Conservation (phyloP, 2,797 vertebrate species). For the Hippopotamyrus pictus region DNA sequence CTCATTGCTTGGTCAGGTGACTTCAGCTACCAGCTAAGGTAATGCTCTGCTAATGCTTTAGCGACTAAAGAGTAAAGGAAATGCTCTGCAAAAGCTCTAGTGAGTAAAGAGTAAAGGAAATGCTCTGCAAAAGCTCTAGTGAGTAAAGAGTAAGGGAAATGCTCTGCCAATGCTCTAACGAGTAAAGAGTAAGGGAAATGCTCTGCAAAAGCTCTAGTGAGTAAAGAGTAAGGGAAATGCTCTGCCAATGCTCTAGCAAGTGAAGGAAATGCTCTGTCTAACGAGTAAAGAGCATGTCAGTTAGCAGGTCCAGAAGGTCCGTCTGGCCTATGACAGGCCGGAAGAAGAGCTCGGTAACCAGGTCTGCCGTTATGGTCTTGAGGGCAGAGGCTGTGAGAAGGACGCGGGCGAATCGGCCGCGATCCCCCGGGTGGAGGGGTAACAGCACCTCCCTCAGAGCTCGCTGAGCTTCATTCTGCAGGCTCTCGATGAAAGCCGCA, state of each 20-base stretch:
- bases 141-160: not conserved
- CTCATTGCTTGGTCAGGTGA: not conserved
- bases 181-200: not conserved
- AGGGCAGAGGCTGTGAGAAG: constrained; percentile 70
- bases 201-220: not conserved
- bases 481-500: constrained; percentile 62
- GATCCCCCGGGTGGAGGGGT: constrained; percentile 60
- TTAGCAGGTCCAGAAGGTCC: constrained; percentile 71
- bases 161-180: not conserved
- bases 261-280: constrained; percentile 24
- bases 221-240: not conserved
- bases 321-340: constrained; percentile 74
- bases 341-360: constrained; percentile 84
- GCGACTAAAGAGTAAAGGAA: not conserved
- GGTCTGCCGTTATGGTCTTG: constrained; percentile 66
- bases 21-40: not conserved
- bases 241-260: not conserved
- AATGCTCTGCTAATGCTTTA: not conserved
- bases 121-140: not conserved
- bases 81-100: not conserved
- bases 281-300: constrained; percentile 73
- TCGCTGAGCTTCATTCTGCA: constrained; percentile 80
- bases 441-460: constrained; percentile 72
- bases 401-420: constrained; percentile 67
- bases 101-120: not conserved